Percentiles rank a stretch among this genome's conserved stretches.
Conservation (phyloP, 1,140 invertebrate genomes). For the Diabrotica undecimpunctata region DNA sequence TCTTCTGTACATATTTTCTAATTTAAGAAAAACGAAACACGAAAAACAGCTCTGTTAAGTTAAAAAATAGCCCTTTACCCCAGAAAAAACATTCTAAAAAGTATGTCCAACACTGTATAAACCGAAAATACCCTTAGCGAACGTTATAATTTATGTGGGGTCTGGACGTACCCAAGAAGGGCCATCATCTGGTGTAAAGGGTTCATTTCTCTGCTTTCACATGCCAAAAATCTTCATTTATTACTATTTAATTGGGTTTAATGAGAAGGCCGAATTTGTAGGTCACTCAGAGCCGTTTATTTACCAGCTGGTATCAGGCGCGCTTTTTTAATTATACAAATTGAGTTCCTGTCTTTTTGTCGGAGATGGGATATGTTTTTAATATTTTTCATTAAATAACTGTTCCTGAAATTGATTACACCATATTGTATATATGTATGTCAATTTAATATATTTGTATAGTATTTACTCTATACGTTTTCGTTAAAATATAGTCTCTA, state of each 20-base stretch:
- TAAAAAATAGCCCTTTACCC: neutral
- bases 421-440: no score
- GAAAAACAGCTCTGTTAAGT: neutral
- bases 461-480: no score
- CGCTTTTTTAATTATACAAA: neutral
- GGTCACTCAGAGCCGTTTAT: conserved; percentile 13
- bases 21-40: neutral
- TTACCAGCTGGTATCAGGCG: conserved; percentile 10
- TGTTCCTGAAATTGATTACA: no score
- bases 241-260: conserved; percentile 30
- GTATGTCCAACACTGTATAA: neutral
- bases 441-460: no score
- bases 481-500: no score
- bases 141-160: neutral
- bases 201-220: conserved; percentile 18
- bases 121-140: neutral
- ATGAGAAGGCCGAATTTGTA: conserved; percentile 18
- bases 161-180: neutral
- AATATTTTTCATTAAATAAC: no score
- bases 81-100: neutral
- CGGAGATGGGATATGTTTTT: no score
- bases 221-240: conserved; percentile 22
- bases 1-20: no score
- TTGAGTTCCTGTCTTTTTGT: no score
- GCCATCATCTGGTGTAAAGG: conserved; percentile 29